Base-by-base conservation (phyloP, 1,140 invertebrate species). In the Drosophila pallidifrons region DNA sequence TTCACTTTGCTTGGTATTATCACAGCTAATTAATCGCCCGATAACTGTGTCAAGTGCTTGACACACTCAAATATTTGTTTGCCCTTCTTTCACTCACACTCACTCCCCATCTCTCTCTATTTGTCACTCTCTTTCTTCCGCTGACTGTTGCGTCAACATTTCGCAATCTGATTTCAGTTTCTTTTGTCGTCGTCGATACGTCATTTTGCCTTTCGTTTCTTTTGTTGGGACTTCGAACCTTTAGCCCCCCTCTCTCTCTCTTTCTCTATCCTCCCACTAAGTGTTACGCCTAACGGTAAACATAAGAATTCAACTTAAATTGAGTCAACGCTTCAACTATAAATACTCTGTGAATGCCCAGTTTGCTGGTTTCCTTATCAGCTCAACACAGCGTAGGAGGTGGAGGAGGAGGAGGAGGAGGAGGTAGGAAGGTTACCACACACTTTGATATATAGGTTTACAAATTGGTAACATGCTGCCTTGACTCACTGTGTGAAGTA, bases 41-140 rank as follows among this genome's bases (percentile, higher is more conserved):
- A 76, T 72, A 76, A 66, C 61, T 65, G 55, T 76, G 74, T 72
- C 74, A 76, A 76, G 61, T 55, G 74, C 69, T 41, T 10, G 35
- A 71, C 68, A 54, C 58, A 41, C 68, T 35, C 43, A 66, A 72
- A 65, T 76, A 66, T 66, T 70, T 75, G 58, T 58, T 70, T 75
- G 45, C 51, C 66, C 66, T 57, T 57, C 59, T 71, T 71, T 58
- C 30, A 6, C 30, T 43, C 11, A 13, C 45, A 32, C 35, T 35
- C 46, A 16, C 47, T 30, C 38, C 20, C 20, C 20, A 25, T 8
- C 46, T 52, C 47, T 38, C n/a, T 41, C 25, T n/a, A 20, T 28
- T 13, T 47, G 28, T 65, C 13, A 35, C 11, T 13, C 28, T 20
- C 25, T 30, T 28, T 55, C 64, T 13, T 25, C 20, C 20, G 20